Base-by-base conservation (phyloP, 2,888 invertebrate species). In the Oasisia sp. region DNA sequence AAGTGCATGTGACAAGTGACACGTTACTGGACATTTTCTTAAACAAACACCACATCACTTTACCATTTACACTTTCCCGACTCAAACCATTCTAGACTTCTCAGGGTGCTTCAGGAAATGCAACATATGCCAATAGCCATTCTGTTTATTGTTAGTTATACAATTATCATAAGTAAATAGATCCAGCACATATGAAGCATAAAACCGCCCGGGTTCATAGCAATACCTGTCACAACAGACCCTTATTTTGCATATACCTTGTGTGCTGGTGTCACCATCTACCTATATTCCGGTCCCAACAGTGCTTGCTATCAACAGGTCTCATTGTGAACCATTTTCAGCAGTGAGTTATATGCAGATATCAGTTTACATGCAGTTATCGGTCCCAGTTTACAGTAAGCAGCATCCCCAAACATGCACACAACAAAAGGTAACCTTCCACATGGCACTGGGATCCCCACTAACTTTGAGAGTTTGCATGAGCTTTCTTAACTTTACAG, bases 51-150 rank as follows among this genome's bases (percentile, higher is more conserved):
- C 27, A 50, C 3, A 50, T 50, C 9, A 9, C 50, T 50, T 50
- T 14, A 50, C 50, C 14, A 74, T 74, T 19, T 74, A 74, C 27
- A 74, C 74, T 4, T 74, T 19, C 74, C n/a, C 3, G 5, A 74
- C 74, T 74, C 74, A 74, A 74, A 74, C 74, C 74, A 74, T 74
- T 74, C 74, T n/a, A 74, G 74, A 74, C 74, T 74, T 74, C 74
- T 27, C 27, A 50, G 50, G 50, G 14, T 50, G 50, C 50, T 50
- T 50, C 2, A 50, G 8, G 14, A 50, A 50, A 50, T 50, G 50
- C 50, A 50, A 50, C 74, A 74, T 19, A 19, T 56, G 19, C 56
- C 56, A 56, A 56, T 56, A 27, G 27, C 74, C 74, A 74, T 27
- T 74, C 27, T 74, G n/a, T 74, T 74, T 74, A 74, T 74, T 74